phyloP scores from a whole-genome alignment of 2,113 vertebrate genomes.

The Pedionomus torquatus region DNA sequence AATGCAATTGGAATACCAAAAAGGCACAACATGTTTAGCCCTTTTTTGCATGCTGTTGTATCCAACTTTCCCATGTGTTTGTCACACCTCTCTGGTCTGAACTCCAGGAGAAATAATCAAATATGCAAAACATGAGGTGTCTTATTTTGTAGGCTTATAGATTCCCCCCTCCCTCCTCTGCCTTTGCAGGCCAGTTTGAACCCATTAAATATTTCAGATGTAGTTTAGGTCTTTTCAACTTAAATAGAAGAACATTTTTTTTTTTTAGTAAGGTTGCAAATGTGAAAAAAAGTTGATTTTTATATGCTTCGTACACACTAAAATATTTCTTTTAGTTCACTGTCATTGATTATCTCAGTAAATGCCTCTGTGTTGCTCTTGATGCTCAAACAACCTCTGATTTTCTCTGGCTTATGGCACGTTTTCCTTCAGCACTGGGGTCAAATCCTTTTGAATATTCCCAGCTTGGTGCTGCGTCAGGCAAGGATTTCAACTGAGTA shows the following conservation, averaged over 20 bases:
- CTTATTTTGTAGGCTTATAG: neutral
- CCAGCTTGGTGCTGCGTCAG: neutral
- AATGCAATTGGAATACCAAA: neutral
- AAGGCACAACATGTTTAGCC: neutral
- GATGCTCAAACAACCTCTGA: neutral
- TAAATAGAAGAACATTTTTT: neutral
- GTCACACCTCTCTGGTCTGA: neutral
- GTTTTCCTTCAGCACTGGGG: neutral
- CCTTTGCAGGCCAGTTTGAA: neutral
- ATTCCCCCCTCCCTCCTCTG: fast-evolving
- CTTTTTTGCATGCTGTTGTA: neutral
- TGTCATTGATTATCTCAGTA: neutral
- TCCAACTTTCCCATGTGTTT: neutral
- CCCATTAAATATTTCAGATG: neutral
- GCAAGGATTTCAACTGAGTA: neutral
- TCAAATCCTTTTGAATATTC: neutral
- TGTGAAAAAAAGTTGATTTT: neutral
- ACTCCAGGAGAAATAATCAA: neutral
- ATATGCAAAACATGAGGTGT: neutral
- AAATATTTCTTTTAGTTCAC: neutral
- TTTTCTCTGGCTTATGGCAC: neutral
- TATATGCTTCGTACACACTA: neutral
- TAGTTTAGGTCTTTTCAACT: neutral
- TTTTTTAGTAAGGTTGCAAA: neutral
- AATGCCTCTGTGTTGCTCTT: neutral